A percentile compares a stretch with the other conserved stretches of the same genome.
Evolutionary conservation across 2,888 invertebrate species (phyloP).

Genomic region (Oeneis ivallda): DNA sequence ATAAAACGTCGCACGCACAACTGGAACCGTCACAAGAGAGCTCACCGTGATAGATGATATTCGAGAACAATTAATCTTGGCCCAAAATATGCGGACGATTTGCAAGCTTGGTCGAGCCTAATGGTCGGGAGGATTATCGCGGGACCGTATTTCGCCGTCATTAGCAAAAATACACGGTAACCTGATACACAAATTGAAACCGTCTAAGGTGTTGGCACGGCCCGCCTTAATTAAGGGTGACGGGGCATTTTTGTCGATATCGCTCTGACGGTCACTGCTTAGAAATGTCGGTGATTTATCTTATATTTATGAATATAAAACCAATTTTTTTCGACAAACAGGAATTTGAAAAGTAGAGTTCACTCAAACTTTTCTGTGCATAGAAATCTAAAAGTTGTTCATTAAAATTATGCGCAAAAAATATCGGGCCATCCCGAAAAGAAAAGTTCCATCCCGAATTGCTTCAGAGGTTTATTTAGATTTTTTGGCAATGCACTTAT

Average conservation of each 20-base stretch:
- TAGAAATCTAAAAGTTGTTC: background rate
- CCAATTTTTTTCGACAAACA: slow-evolving; percentile 6
- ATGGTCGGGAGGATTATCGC: slow-evolving; percentile 75
- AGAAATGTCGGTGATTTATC: slow-evolving; percentile 13
- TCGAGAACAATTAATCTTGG: slow-evolving; percentile 81
- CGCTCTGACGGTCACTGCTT: slow-evolving; percentile 3
- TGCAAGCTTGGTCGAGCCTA: slow-evolving; percentile 80
- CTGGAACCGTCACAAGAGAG: slow-evolving; percentile 76
- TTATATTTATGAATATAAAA: background rate
- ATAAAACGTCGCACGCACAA: slow-evolving; percentile 79
- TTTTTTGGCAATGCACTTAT: no score
- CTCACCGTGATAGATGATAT: slow-evolving; percentile 81
- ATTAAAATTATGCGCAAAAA: background rate
- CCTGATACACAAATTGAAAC: slow-evolving; percentile 25
- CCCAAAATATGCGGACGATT: slow-evolving; percentile 82
- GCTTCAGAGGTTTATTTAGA: no score
- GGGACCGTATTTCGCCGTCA: slow-evolving; percentile 66
- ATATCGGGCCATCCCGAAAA: background rate
- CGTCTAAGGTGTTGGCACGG: slow-evolving; percentile 22
- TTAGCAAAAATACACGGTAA: slow-evolving; percentile 61
- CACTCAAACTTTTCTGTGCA: background rate
- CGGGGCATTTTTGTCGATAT: slow-evolving; percentile 8
- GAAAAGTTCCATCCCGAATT: background rate
- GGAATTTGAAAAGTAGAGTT: background rate
- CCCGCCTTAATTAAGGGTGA: slow-evolving; percentile 16